phyloP scores from a whole-genome alignment of 2,888 invertebrate species.

The Allophyes oxyacanthae region DNA sequence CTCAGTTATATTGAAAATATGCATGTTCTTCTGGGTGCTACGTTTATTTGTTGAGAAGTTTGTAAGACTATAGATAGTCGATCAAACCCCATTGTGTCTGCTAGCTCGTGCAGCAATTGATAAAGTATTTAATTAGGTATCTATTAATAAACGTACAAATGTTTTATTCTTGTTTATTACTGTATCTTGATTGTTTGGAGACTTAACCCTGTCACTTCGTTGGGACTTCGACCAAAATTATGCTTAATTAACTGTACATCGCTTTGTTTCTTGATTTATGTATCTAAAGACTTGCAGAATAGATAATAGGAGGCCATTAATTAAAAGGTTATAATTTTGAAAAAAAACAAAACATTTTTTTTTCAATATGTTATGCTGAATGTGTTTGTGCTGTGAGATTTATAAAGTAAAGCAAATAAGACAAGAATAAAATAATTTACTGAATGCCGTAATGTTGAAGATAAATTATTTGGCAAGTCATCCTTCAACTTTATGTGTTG shows the following conservation, averaged over 20 bases:
- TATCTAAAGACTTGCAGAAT: not conserved
- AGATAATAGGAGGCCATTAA: too few relatives aligned
- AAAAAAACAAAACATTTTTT: too few relatives aligned
- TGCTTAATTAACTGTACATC: conserved; percentile 54
- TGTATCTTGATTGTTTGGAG: conserved; percentile 62
- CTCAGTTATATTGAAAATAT: conserved; percentile 32
- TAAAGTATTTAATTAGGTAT: conserved; percentile 47
- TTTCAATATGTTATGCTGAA: too few relatives aligned
- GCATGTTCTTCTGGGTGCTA: conserved; percentile 10
- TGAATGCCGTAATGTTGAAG: too few relatives aligned
- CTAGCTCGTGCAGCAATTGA: conserved; percentile 47
- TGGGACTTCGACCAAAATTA: conserved; percentile 56
- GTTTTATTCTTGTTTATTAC: conserved; percentile 44
- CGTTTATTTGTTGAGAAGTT: conserved; percentile 11
- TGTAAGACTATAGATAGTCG: conserved; percentile 1
- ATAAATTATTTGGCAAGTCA: too few relatives aligned
- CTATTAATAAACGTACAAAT: conserved; percentile 51
- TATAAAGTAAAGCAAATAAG: too few relatives aligned
- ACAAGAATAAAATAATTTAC: too few relatives aligned
- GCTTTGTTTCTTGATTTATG: conserved; percentile 16
- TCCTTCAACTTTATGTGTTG: too few relatives aligned
- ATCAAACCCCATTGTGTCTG: conserved; percentile 41
- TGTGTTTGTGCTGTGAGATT: too few relatives aligned
- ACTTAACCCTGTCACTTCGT: conserved; percentile 54
- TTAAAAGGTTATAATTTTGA: too few relatives aligned